Percentiles rank a stretch among this genome's conserved stretches.
phyloP scores from a whole-genome alignment of 2,888 invertebrate species.

The Dicycla oo region DNA sequence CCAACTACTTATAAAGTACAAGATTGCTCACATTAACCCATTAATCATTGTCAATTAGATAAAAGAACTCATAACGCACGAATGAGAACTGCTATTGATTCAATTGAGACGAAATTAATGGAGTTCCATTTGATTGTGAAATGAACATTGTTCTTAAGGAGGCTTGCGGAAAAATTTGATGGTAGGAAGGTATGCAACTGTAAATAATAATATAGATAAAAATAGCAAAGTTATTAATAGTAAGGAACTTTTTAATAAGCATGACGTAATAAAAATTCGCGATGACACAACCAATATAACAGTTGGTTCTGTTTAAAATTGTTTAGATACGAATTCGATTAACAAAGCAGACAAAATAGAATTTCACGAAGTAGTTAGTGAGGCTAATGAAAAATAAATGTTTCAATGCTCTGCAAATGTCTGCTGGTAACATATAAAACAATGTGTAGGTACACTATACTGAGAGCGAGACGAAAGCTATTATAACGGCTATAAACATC shows the following conservation, averaged over 20 bases:
- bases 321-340: not conserved
- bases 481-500: conserved; percentile 32
- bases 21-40: conserved; percentile 42
- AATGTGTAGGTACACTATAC: conserved; percentile 3
- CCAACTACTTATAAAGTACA: conserved; percentile 30
- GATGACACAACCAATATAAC: not conserved
- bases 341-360: not conserved
- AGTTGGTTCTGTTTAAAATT: not conserved
- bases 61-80: conserved; percentile 63
- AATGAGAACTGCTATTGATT: conserved; percentile 52
- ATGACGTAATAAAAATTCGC: not conserved
- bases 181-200: conserved; percentile 20
- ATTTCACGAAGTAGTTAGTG: not conserved
- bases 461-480: conserved; percentile 19
- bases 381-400: not conserved
- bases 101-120: conserved; percentile 54
- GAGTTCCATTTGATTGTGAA: conserved; percentile 48
- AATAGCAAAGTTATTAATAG: not conserved
- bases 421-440: conserved; percentile 2
- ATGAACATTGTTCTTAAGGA: conserved; percentile 44
- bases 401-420: not conserved
- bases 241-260: not conserved
- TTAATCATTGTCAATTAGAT: conserved; percentile 57
- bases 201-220: conserved; percentile 9
- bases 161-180: conserved; percentile 29